Evolutionary conservation across 1,140 invertebrate species (phyloP).

Genomic region (Acarapis woodi): DNA sequence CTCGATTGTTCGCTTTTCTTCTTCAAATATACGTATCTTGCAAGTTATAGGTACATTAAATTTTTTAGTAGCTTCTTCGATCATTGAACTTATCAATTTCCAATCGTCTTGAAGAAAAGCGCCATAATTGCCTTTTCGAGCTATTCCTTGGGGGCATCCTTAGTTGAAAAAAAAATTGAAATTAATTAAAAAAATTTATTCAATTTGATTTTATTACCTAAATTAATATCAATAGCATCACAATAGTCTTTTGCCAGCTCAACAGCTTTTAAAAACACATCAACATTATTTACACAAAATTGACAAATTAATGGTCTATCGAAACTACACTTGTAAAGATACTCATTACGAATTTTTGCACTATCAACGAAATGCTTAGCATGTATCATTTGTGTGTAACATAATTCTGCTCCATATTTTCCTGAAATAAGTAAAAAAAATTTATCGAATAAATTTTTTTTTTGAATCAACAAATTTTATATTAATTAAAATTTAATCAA

Average conservation of each 20-base stretch:
- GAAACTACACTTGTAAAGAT: conserved; percentile 39
- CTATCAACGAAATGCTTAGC: conserved; percentile 62
- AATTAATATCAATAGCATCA: conserved; percentile 89
- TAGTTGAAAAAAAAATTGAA: background rate
- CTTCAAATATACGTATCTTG: conserved; percentile 73
- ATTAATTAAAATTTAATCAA: too few species aligned
- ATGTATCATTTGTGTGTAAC: conserved; percentile 81
- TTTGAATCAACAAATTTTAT: too few species aligned
- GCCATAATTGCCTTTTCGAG: conserved; percentile 27
- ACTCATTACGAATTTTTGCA: conserved; percentile 48
- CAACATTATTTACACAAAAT: conserved; percentile 64
- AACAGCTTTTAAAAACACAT: conserved; percentile 54
- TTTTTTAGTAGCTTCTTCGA: conserved; percentile 27
- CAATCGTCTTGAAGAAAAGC: conserved; percentile 86
- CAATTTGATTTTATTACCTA: conserved; percentile 54
- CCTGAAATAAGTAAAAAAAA: too few species aligned
- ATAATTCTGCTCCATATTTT: conserved; percentile 50
- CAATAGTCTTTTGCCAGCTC: conserved; percentile 52
- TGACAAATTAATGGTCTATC: conserved; percentile 85
- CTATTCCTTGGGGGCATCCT: conserved; percentile 26
- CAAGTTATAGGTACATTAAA: conserved; percentile 66
- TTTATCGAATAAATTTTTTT: too few species aligned
- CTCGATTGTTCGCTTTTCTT: conserved; percentile 50
- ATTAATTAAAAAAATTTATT: conserved; percentile 35
- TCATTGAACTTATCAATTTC: conserved; percentile 46